A percentile compares a stretch with the other conserved stretches of the same genome.
Conservation (phyloP, 2,797 vertebrate species). For the Fundulus diaphanus region DNA sequence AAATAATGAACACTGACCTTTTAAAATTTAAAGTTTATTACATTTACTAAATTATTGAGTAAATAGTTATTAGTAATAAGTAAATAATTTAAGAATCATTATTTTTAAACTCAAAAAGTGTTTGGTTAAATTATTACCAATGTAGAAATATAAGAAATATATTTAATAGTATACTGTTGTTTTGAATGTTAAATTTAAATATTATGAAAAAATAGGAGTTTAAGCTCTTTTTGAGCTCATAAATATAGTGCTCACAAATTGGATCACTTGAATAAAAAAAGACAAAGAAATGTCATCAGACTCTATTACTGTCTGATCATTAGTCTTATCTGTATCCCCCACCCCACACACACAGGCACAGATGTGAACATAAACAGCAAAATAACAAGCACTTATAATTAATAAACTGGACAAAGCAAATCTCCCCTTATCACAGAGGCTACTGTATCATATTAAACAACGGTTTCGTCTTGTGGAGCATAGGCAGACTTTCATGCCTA, state of each 20-base stretch:
- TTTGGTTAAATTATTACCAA: no score
- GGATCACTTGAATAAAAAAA: slow-evolving; percentile 57
- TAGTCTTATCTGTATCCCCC: slow-evolving; percentile 55
- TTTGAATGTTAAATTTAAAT: no score
- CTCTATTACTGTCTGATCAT: slow-evolving; percentile 61
- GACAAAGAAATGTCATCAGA: slow-evolving; percentile 72
- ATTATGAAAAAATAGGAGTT: no score
- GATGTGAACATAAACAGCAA: slow-evolving; percentile 36
- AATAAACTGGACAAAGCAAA: slow-evolving; percentile 60
- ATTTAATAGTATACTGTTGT: no score
- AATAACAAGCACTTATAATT: slow-evolving; percentile 58
- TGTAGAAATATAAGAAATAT: no score
- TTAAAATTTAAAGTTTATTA: background rate
- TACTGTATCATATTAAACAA: slow-evolving; percentile 63
- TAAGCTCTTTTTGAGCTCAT: slow-evolving; percentile 16
- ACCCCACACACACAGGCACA: slow-evolving; percentile 30
- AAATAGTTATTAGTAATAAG: no score
- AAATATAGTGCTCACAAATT: slow-evolving; percentile 42
- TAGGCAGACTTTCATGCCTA: slow-evolving; percentile 84
- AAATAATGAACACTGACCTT: no score
- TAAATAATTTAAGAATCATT: no score
- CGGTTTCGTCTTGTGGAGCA: slow-evolving; percentile 65
- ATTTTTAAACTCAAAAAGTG: no score
- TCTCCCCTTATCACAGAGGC: slow-evolving; percentile 63
- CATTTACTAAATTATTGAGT: background rate